These are phyloP conservation scores for Notodonta ziczac DNA, from an alignment of 2,888 invertebrate genomes.

Conservation along the genomic window DNA sequence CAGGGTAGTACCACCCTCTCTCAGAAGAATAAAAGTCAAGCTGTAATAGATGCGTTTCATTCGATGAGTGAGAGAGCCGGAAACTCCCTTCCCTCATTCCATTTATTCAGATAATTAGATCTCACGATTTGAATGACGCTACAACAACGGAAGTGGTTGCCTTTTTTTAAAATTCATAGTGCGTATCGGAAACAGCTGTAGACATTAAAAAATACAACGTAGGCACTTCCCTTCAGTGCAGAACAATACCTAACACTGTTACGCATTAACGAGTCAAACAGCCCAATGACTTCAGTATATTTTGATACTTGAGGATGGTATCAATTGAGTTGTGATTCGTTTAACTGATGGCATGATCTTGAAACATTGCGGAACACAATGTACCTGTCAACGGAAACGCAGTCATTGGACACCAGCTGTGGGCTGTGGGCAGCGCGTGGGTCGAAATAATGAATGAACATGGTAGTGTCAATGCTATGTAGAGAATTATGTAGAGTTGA, in stretches of 20 bases:
- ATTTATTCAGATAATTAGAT: no score
- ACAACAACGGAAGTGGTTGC: neutral
- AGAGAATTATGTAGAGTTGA: neutral
- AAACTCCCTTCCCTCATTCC: no score
- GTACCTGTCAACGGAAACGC: slow-evolving; percentile 31
- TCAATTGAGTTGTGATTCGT: neutral
- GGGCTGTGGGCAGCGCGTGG: slow-evolving; percentile 36
- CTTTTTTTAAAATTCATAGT: neutral
- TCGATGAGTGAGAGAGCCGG: no score
- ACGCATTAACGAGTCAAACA: neutral
- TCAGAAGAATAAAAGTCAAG: no score
- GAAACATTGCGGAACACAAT: slow-evolving; percentile 10
- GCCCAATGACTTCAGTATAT: neutral
- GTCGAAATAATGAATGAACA: slow-evolving; percentile 30
- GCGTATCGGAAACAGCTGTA: slow-evolving; percentile 5
- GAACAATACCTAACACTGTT: neutral
- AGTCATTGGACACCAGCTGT: slow-evolving; percentile 33
- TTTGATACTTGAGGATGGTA: neutral
- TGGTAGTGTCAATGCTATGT: slow-evolving; percentile 30
- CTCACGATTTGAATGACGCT: neutral
- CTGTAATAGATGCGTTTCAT: no score
- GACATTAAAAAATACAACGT: slow-evolving; percentile 5
- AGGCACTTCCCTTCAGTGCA: slow-evolving; percentile 6
- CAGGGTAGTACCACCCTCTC: no score
- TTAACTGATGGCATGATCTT: neutral